Base-by-base conservation (phyloP, 2,113 vertebrate species). In the Manacus vitellinus region DNA sequence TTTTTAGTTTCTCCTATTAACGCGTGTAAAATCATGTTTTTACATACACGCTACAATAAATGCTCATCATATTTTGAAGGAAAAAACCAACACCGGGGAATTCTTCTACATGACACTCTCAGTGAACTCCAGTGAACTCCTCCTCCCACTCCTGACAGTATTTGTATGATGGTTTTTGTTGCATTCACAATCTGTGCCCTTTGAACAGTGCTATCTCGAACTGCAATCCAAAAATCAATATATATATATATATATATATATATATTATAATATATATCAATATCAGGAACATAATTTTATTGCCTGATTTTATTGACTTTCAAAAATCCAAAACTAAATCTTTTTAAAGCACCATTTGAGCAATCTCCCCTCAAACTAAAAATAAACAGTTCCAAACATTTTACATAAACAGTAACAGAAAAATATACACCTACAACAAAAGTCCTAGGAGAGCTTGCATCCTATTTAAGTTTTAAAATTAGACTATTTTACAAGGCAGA, bases 101-200 rank as follows among this genome's bases (percentile, higher is more conserved):
- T 86, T 91, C 90, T 96, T 96, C 82, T 47, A 79, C 66, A 79
- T 89, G 66, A 73, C 46, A 84, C 88, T 92, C 83, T 86, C 94
- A 65, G 16, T 94, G 92, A 96, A 94, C 94, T 95, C 88, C 91
- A 92, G 71, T 4, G 21, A 95, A 88, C 78, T 92, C 76, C 94
- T 89, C 67, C 79, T 89, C 89, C 74, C 62, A 37, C 49, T 74
- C 31, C 56, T 79, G 82, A 92, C 80, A 87, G 63, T 39, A 83
- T 71, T n/a, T 85, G 33, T 77, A 37, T 86, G 62, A 92, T 74
- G 78, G 49, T 5, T 91, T 87, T 79, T 67, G 81, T 71, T 77
- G 77, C 78, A 12, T 72, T 95, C 86, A 71, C 82, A 77, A 39
- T 82, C 51, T 56, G 35, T 56, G 71, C 24, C 44, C 91, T 92